These are phyloP conservation scores for Styela clava DNA, from an alignment of 23 tunicate genomes.

Conservation along the genomic window DNA sequence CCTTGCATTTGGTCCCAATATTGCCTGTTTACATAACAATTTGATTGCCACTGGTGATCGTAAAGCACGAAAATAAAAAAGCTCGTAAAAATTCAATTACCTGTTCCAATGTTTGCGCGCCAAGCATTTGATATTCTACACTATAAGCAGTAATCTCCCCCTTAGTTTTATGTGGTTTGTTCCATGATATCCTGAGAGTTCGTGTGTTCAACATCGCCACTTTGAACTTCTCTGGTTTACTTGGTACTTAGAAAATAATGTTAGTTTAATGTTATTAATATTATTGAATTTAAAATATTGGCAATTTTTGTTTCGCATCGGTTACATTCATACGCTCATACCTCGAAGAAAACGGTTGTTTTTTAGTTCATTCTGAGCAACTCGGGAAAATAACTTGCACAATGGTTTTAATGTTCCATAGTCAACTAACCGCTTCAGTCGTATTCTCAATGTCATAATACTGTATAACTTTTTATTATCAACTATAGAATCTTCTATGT, in stretches of 20 bases:
- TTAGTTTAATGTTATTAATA: not conserved
- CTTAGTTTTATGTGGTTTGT: constrained; percentile 11
- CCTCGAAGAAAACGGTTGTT: too few relatives aligned
- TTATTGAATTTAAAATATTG: too few relatives aligned
- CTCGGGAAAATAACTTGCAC: not conserved
- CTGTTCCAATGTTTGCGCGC: constrained; percentile 18
- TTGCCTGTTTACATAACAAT: not conserved
- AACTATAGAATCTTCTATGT: too few relatives aligned
- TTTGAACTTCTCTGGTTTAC: constrained; percentile 20
- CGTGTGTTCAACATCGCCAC: not conserved
- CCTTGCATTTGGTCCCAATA: constrained; percentile 2
- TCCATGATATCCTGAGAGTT: constrained; percentile 10
- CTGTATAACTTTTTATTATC: too few relatives aligned
- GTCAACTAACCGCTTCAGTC: not conserved
- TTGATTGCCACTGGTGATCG: constrained; percentile 2
- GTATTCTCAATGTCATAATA: too few relatives aligned
- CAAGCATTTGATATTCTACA: constrained; percentile 24
- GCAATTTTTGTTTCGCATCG: too few relatives aligned
- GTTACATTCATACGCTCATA: too few relatives aligned
- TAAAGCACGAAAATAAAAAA: too few relatives aligned
- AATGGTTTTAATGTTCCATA: not conserved
- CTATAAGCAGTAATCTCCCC: constrained; percentile 2
- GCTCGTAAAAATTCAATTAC: not conserved
- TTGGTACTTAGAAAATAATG: not conserved
- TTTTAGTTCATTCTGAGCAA: too few relatives aligned